These are phyloP conservation scores for Graphium colonna DNA, from an alignment of 2,888 invertebrate species.

Conservation along the genomic window DNA sequence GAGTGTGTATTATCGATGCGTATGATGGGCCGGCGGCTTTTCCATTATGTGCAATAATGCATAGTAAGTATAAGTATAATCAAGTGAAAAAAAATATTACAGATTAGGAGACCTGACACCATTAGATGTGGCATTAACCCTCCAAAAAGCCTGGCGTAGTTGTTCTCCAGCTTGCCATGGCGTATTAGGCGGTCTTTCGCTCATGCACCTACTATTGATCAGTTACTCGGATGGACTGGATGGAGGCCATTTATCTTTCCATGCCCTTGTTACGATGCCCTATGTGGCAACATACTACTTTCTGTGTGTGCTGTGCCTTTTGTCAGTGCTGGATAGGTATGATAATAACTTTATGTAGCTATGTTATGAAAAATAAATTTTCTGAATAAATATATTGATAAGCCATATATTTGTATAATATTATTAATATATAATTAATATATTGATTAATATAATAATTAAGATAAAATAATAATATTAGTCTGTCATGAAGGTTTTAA, in stretches of 20 bases:
- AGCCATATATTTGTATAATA: too few relatives aligned
- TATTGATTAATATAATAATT: too few relatives aligned
- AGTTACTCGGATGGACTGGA: conserved; percentile 73
- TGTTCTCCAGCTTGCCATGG: conserved; percentile 80
- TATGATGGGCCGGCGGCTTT: too few relatives aligned
- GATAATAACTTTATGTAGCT: too few relatives aligned
- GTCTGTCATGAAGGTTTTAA: too few relatives aligned
- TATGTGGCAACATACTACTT: conserved; percentile 79
- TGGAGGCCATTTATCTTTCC: conserved; percentile 69
- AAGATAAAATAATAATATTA: too few relatives aligned
- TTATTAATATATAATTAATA: too few relatives aligned
- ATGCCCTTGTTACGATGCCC: conserved; percentile 71
- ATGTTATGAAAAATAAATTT: too few relatives aligned
- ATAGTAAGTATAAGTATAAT: too few relatives aligned
- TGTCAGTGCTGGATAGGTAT: conserved; percentile 81
- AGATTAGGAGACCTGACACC: conserved; percentile 72
- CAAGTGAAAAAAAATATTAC: conserved; percentile 17
- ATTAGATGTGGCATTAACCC: conserved; percentile 72
- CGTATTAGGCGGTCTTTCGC: conserved; percentile 78
- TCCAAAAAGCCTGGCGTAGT: conserved; percentile 73
- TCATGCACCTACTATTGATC: conserved; percentile 80
- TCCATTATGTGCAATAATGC: too few relatives aligned
- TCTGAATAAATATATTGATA: too few relatives aligned
- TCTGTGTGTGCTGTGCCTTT: conserved; percentile 77
- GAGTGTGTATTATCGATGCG: too few relatives aligned